phyloP scores from a whole-genome alignment of 2,888 invertebrate species.

The Cecidostiba fungosa region DNA sequence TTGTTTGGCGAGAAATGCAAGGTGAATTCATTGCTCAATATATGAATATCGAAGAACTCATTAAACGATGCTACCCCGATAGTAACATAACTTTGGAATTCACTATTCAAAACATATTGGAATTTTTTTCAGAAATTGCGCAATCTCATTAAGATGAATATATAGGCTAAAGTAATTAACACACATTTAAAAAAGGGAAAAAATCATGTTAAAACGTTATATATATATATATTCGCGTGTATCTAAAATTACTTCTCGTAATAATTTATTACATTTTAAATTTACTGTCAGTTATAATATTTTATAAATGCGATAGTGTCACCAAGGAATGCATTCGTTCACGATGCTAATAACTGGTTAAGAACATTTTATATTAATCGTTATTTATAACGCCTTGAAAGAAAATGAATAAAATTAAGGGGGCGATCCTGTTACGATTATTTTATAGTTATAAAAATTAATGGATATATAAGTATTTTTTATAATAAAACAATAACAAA shows the following conservation, averaged over 20 bases:
- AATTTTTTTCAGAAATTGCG: slow-evolving; percentile 99
- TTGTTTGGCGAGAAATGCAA: slow-evolving; percentile 99
- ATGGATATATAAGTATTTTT: slow-evolving; percentile 30
- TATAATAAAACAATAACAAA: slow-evolving; percentile 18
- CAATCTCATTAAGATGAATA: slow-evolving; percentile 88
- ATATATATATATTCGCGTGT: too few relatives aligned
- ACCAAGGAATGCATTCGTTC: background rate
- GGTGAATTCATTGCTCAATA: slow-evolving; percentile 99
- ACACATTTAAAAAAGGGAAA: too few relatives aligned
- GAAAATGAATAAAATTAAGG: background rate
- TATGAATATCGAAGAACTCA: slow-evolving; percentile 94
- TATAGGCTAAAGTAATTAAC: background rate
- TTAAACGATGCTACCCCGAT: slow-evolving; percentile 97
- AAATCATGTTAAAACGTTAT: too few relatives aligned
- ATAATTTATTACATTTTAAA: background rate
- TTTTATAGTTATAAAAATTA: slow-evolving; percentile 24
- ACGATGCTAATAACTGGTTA: background rate
- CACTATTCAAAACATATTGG: slow-evolving; percentile 96
- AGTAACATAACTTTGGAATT: slow-evolving; percentile 97
- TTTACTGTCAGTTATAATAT: background rate
- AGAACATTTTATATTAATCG: background rate
- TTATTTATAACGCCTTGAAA: background rate
- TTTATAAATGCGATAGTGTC: background rate
- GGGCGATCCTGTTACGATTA: slow-evolving; percentile 30
- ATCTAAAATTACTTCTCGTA: too few relatives aligned